Evolutionary conservation across 2,888 invertebrate species (phyloP), one percentile per base, ranked within the genome.

Genomic region (Laspeyria flexula): DNA sequence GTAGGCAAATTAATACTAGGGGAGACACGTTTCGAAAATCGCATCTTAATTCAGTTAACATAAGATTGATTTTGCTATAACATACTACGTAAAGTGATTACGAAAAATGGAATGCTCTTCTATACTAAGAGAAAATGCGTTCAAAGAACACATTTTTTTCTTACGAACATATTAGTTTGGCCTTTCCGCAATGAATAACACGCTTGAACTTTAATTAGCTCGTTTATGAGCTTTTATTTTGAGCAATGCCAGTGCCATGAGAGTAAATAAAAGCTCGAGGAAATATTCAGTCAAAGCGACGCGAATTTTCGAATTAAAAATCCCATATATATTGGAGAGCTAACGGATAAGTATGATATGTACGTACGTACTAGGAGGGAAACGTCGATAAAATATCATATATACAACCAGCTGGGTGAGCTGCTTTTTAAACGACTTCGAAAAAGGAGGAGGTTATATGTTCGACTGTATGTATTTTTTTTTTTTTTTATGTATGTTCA

Each of bases 261-360:
- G 16, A 27, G 30, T 48, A 42, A 55, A 51, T 44, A 43, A 47
- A 46, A 47, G 65, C 61, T 48, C 52, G 56, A 42, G 43, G 63
- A 55, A 13, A 31, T 59, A 53, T 50, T 55, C 58, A 70, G 56
- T 70, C 65, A 75, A 72, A 75, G 63, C 64, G 49, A 56, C 40
- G 63, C 60, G 64, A 70, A 65, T 57, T 48, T 45, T 46, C 16
- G 47, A 54, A 64, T 52, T 13, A 51, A 54, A 61, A 45, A 43
- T 43, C 55, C 35, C 23, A 37, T 43, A 47, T 54, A 25, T 48
- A n/a, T n/a, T n/a, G n/a, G n/a, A n/a, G n/a, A n/a, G n/a, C n/a
- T n/a, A n/a, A n/a, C n/a, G 45, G 51, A 41, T 47, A 43, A 49
- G 11, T 40, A 49, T n/a, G n/a, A n/a, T n/a, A 49, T 35, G 47